phyloP scores from a whole-genome alignment of 2,797 vertebrate genomes.

The Saxicola maurus region DNA sequence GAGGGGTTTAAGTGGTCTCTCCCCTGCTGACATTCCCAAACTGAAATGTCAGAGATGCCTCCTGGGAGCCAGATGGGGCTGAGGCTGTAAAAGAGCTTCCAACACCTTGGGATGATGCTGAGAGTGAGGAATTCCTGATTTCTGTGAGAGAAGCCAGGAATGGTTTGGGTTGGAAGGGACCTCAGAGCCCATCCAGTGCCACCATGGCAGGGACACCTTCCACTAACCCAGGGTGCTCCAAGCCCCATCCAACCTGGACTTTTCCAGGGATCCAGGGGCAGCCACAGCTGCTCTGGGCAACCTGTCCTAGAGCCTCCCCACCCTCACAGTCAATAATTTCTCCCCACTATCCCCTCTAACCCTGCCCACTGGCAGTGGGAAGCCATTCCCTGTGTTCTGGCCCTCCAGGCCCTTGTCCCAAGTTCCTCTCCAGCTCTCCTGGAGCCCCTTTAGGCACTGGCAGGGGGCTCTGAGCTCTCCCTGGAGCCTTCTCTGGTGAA shows the following conservation, averaged over 20 bases:
- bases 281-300: background rate
- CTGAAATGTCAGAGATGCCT: background rate
- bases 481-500: fast-evolving
- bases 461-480: fast-evolving
- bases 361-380: fast-evolving
- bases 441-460: fast-evolving
- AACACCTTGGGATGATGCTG: background rate
- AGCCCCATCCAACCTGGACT: fast-evolving
- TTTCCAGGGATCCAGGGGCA: background rate
- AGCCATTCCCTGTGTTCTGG: background rate
- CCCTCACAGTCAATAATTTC: fast-evolving
- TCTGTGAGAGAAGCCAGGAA: background rate
- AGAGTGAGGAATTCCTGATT: background rate
- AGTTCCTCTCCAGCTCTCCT: background rate
- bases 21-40: background rate
- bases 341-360: fast-evolving
- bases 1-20: background rate
- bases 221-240: fast-evolving
- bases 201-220: background rate
- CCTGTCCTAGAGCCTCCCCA: fast-evolving
- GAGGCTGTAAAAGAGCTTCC: background rate
- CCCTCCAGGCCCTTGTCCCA: fast-evolving
- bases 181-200: background rate
- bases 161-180: background rate
- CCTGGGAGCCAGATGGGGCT: background rate